Base-by-base conservation (phyloP, 2,888 invertebrate genomes). In the Atherix ibis region DNA sequence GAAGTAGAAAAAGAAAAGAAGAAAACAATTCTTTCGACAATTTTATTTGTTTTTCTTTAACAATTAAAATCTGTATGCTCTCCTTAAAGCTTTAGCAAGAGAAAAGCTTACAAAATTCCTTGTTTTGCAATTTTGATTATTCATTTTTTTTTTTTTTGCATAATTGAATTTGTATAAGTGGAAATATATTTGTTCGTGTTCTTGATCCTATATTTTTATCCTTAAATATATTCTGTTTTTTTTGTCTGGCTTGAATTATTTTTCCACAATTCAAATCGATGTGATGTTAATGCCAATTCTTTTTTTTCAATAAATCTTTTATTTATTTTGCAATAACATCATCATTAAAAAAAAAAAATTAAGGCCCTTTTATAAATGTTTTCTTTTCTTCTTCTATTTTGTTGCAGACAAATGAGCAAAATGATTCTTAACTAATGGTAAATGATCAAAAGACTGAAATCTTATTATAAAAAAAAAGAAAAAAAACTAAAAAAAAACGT, bases 391-490 rank as follows among this genome's bases (percentile, higher is more conserved):
- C 28, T 40, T n/a, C n/a, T n/a, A 37, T 27, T 39, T 50, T 51
- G 42, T 50, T 56, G 44, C 58, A 58, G 56, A 50, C 46, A 40
- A 46, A 49, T 44, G 50, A 51, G 48, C 53, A 52, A 46, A 46
- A 50, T 54, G 38, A 40, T 51, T 55, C 57, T 55, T 60, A 61
- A 59, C 58, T 56, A 55, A 49, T 51, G 54, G 58, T 53, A 53
- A 56, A 48, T 52, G 53, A 54, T 50, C 47, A 54, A 48, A 58
- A 58, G 58, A 58, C 58, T 58, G 58, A 58, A 54, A 52, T 55
- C 49, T 52, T 58, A 56, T 54, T 57, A 51, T 57, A 40, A 37
- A 31, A 31, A 12, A 35, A 36, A 17, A n/a, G 34, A 31, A 9
- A 31, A 27, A 27, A 34, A 31, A 31, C 18, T 22, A 17, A 36